Percentiles rank a stretch among this genome's conserved stretches.
These are phyloP conservation scores for Mythimna vitellina DNA, from an alignment of 2,888 invertebrate species.

Conservation along the genomic window DNA sequence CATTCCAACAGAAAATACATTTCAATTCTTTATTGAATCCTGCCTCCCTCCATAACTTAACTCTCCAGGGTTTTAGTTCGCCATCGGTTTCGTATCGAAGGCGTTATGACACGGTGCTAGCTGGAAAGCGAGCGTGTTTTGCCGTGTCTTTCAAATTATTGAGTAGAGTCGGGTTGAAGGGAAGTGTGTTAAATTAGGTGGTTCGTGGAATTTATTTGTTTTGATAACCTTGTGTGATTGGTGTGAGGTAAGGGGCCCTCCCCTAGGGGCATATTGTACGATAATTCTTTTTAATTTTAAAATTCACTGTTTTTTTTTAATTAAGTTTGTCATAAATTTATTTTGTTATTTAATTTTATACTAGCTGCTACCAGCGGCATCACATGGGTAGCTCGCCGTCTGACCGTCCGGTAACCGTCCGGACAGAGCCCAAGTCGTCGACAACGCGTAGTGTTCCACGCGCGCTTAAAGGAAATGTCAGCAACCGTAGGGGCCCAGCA, in stretches of 20 bases:
- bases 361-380: no score
- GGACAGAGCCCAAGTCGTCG: no score
- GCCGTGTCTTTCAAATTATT: slow-evolving; percentile 55
- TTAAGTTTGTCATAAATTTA: no score
- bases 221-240: slow-evolving; percentile 26
- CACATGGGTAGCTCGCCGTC: no score
- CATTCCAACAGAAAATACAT: slow-evolving; percentile 80
- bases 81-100: slow-evolving; percentile 56
- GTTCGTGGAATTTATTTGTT: slow-evolving; percentile 39
- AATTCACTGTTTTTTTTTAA: no score
- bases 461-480: no score
- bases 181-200: slow-evolving; percentile 38
- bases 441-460: no score
- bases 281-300: no score
- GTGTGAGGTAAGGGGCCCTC: slow-evolving; percentile 4
- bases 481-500: no score
- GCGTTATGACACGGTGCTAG: slow-evolving; percentile 38
- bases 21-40: slow-evolving; percentile 84
- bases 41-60: slow-evolving; percentile 71
- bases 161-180: slow-evolving; percentile 35
- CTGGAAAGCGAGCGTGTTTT: slow-evolving; percentile 43
- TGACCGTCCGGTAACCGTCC: no score
- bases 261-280: no score
- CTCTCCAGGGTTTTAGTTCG: slow-evolving; percentile 69
- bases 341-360: no score